These are phyloP conservation scores for Zaprionus camerounensis DNA, from an alignment of 1,140 invertebrate genomes.

Conservation along the genomic window DNA sequence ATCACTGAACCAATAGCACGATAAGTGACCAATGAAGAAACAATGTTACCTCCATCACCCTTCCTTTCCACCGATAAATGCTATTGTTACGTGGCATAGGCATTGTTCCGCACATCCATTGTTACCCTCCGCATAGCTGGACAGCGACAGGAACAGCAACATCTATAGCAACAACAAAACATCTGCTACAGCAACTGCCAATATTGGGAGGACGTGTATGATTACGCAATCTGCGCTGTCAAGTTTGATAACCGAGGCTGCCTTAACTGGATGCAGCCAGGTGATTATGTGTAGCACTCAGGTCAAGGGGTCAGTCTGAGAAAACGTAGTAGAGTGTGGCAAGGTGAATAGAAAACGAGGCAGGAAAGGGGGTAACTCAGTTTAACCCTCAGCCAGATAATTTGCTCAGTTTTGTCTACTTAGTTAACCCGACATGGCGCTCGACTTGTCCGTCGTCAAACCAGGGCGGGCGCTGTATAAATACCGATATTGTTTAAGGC, in stretches of 20 bases:
- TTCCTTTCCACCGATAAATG: background rate
- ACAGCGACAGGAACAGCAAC: background rate
- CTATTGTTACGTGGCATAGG: slow-evolving; percentile 25
- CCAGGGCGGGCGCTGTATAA: slow-evolving; percentile 27
- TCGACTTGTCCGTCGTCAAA: background rate
- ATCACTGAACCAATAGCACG: slow-evolving; percentile 23
- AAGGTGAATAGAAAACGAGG: background rate
- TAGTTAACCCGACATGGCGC: slow-evolving; percentile 9
- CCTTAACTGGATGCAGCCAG: slow-evolving; percentile 18
- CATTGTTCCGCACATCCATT: slow-evolving; percentile 23
- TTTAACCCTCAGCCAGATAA: slow-evolving; percentile 22
- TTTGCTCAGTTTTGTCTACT: slow-evolving; percentile 16
- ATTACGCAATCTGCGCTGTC: slow-evolving; percentile 37
- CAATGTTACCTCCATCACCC: slow-evolving; percentile 1
- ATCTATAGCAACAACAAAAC: background rate
- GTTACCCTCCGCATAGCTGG: slow-evolving; percentile 9
- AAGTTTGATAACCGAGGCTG: slow-evolving; percentile 28
- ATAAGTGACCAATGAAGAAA: slow-evolving; percentile 33
- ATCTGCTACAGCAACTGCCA: background rate
- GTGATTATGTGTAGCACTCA: slow-evolving; percentile 24
- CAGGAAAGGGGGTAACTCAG: background rate
- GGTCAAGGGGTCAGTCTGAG: slow-evolving; percentile 14
- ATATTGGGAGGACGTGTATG: slow-evolving; percentile 22
- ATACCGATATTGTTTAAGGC: slow-evolving; percentile 35
- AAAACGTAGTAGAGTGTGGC: background rate